A percentile compares a stretch with the other conserved stretches of the same genome.
Evolutionary conservation across 35 echinoderm and acorn worm genomes (phyloP).

Genomic region (Acanthaster planci): DNA sequence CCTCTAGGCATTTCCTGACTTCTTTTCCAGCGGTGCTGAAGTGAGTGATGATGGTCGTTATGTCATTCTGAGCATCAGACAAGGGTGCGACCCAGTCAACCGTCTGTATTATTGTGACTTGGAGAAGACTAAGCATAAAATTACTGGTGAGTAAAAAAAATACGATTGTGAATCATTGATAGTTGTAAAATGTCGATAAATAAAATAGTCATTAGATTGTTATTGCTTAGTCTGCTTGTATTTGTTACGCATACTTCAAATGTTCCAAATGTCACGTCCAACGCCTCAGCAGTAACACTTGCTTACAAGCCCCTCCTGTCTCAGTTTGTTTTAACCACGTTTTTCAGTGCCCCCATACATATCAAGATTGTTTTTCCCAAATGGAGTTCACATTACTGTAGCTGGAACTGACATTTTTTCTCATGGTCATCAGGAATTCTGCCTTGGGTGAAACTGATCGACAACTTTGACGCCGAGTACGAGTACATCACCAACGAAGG

Average conservation of each 20-base stretch:
- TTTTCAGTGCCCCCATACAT: too few relatives aligned
- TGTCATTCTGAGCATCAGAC: slow-evolving; percentile 69
- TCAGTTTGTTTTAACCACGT: too few relatives aligned
- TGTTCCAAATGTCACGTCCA: too few relatives aligned
- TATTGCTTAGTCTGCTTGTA: too few relatives aligned
- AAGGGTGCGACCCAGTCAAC: slow-evolving; percentile 96
- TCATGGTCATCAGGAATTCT: slow-evolving; percentile 56
- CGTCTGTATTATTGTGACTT: slow-evolving; percentile 95
- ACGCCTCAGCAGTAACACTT: too few relatives aligned
- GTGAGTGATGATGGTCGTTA: slow-evolving; percentile 88
- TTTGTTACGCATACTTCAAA: too few relatives aligned
- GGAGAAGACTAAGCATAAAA: slow-evolving; percentile 49
- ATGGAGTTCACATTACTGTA: too few relatives aligned
- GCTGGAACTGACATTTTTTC: too few relatives aligned
- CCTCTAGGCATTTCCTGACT: background rate
- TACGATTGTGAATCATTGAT: background rate
- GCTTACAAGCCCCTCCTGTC: too few relatives aligned
- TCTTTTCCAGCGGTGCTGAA: slow-evolving; percentile 66
- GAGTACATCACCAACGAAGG: slow-evolving; percentile 95
- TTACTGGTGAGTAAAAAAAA: slow-evolving; percentile 60
- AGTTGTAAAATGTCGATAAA: too few relatives aligned
- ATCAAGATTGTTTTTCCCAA: too few relatives aligned
- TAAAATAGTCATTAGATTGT: too few relatives aligned
- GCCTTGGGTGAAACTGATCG: slow-evolving; percentile 88
- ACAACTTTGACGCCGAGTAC: slow-evolving; percentile 96